Evolutionary conservation across 2,888 invertebrate species (phyloP).

Genomic region (Polymixis lichenea): DNA sequence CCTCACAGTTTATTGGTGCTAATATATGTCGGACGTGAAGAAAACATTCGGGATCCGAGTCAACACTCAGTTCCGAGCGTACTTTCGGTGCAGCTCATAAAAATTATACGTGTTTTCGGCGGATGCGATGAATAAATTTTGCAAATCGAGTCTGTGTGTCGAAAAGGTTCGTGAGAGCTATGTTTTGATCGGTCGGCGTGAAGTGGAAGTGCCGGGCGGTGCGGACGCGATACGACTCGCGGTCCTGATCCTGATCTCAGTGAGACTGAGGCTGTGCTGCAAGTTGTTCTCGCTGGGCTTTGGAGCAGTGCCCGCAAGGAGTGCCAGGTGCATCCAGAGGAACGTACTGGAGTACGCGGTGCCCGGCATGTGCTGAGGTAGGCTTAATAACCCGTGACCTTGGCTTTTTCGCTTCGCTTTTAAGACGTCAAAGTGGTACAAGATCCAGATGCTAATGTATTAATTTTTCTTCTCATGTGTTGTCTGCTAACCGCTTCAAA

Average conservation of each 20-base stretch:
- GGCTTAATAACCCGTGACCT: constrained; percentile 75
- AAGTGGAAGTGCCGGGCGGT: constrained; percentile 86
- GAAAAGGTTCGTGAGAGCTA: constrained; percentile 88
- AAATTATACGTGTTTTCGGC: constrained; percentile 87
- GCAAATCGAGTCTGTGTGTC: constrained; percentile 89
- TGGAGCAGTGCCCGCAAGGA: constrained; percentile 66
- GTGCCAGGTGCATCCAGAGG: constrained; percentile 66
- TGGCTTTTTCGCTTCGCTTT: constrained; percentile 74
- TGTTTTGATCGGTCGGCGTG: constrained; percentile 88
- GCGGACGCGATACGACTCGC: constrained; percentile 80
- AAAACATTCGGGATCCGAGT: constrained; percentile 77
- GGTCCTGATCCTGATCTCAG: constrained; percentile 77
- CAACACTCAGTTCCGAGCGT: constrained; percentile 72
- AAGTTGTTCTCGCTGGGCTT: constrained; percentile 68
- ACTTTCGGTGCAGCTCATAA: constrained; percentile 85
- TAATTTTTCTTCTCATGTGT: constrained; percentile 47
- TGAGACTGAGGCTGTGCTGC: constrained; percentile 78
- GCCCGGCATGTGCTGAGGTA: constrained; percentile 85
- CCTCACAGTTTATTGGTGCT: constrained; percentile 84
- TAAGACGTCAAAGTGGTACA: constrained; percentile 66
- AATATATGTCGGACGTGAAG: constrained; percentile 80
- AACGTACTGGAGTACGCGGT: constrained; percentile 72
- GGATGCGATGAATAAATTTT: constrained; percentile 91
- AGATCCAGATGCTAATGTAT: constrained; percentile 58
- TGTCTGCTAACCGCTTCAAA: constrained; percentile 53